phyloP scores from a whole-genome alignment of 2,113 vertebrate genomes.

The Cromileptes altivelis region DNA sequence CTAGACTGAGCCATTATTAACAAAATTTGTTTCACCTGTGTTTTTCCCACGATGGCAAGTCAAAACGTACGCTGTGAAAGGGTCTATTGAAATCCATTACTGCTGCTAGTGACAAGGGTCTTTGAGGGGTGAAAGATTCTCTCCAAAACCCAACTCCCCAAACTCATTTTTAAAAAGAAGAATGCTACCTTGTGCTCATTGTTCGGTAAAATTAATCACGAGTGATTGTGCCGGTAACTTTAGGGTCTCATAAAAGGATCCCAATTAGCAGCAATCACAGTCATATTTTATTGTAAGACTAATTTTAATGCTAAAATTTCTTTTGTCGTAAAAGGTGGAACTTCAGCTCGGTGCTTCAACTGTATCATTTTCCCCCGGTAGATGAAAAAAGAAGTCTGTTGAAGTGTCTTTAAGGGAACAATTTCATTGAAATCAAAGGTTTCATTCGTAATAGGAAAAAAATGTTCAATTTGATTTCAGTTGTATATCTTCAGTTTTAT shows the following conservation, averaged over 20 bases:
- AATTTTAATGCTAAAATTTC: slow-evolving; percentile 15
- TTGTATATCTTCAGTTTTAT: slow-evolving; percentile 58
- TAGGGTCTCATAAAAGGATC: not conserved
- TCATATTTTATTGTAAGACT: slow-evolving; percentile 20
- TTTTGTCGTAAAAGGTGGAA: slow-evolving; percentile 13
- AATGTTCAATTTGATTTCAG: slow-evolving; percentile 35
- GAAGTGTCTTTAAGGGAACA: slow-evolving; percentile 29
- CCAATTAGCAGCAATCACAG: slow-evolving; percentile 35
- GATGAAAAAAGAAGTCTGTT: slow-evolving; percentile 3
- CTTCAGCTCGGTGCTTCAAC: not conserved
- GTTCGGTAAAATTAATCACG: slow-evolving; percentile 16
- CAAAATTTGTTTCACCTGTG: not conserved
- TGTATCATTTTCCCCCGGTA: slow-evolving; percentile 18
- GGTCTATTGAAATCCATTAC: not conserved
- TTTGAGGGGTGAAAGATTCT: slow-evolving; percentile 4
- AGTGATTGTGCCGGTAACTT: slow-evolving; percentile 13
- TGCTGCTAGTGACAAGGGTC: not conserved
- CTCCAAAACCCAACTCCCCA: not conserved
- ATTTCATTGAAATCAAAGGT: slow-evolving; percentile 58
- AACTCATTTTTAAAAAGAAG: not conserved
- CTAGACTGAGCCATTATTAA: not conserved
- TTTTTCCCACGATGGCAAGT: not conserved
- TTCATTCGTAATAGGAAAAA: slow-evolving; percentile 35
- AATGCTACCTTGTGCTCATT: slow-evolving; percentile 1
- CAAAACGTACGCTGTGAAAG: not conserved